Evolutionary conservation across 2,888 invertebrate species (phyloP).

Genomic region (Diadegma fenestrale): DNA sequence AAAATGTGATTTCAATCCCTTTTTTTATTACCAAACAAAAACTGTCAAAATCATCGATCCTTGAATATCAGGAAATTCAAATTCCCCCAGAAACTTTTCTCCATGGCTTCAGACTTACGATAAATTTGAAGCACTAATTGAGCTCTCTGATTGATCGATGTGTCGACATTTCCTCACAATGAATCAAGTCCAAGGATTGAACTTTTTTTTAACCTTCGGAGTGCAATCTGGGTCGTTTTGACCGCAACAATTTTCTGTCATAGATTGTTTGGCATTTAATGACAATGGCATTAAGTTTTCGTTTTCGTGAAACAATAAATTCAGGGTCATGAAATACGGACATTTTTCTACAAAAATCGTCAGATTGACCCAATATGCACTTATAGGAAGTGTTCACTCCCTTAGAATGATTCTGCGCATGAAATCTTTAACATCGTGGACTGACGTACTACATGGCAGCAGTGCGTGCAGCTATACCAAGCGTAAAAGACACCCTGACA

Average conservation of each 20-base stretch:
- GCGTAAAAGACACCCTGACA: slow-evolving; percentile 35
- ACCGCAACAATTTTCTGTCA: too few species aligned
- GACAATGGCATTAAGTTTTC: too few species aligned
- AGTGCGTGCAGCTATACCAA: slow-evolving; percentile 43
- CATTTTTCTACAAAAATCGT: too few species aligned
- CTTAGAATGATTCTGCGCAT: neutral
- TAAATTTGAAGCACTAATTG: neutral
- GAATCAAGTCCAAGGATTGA: neutral
- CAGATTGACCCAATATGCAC: too few species aligned
- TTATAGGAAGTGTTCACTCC: neutral
- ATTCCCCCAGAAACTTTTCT: neutral
- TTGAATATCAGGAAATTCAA: neutral
- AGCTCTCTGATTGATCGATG: neutral
- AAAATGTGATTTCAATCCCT: neutral
- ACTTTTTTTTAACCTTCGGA: neutral
- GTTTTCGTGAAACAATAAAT: too few species aligned
- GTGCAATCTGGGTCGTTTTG: too few species aligned
- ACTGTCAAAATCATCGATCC: neutral
- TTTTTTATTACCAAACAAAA: neutral
- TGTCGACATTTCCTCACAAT: neutral
- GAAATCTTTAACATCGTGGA: neutral
- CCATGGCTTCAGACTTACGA: neutral
- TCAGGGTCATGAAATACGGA: too few species aligned
- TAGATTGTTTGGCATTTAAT: too few species aligned
- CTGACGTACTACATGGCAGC: too few species aligned